These are phyloP conservation scores for Tetrao urogallus DNA, from an alignment of 2,113 vertebrate genomes.

Conservation along the genomic window DNA sequence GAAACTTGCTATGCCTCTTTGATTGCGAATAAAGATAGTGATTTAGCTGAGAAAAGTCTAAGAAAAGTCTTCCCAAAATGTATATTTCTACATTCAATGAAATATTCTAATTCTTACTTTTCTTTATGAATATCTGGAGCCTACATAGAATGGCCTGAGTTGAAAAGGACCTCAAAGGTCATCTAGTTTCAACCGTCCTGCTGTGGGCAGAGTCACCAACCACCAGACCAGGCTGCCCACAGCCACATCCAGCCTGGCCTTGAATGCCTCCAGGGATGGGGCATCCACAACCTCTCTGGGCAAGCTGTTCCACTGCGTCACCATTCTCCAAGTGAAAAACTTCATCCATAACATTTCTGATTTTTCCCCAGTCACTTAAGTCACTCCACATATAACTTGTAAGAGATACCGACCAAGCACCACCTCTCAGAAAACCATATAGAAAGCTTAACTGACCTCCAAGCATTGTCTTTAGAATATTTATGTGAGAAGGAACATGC, in stretches of 20 bases:
- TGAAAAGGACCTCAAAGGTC: no score
- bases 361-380: not conserved
- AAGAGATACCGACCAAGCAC: not conserved
- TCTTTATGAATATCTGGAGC: not conserved
- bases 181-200: no score
- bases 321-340: no score
- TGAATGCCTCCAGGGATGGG: no score
- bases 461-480: not conserved
- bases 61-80: not conserved
- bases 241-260: no score
- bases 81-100: not conserved
- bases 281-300: no score
- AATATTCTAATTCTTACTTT: not conserved
- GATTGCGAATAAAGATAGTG: not conserved
- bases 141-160: not conserved
- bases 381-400: not conserved
- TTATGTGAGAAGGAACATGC: not conserved
- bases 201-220: no score
- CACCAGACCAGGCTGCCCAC: no score
- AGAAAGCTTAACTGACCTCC: not conserved
- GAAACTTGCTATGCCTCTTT: not conserved
- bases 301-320: no score
- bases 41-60: not conserved
- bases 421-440: not conserved
- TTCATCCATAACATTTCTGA: not conserved